A percentile compares a stretch with the other conserved stretches of the same genome.
Conservation (phyloP, 2,888 invertebrate genomes). For the Lycaena phlaeas region DNA sequence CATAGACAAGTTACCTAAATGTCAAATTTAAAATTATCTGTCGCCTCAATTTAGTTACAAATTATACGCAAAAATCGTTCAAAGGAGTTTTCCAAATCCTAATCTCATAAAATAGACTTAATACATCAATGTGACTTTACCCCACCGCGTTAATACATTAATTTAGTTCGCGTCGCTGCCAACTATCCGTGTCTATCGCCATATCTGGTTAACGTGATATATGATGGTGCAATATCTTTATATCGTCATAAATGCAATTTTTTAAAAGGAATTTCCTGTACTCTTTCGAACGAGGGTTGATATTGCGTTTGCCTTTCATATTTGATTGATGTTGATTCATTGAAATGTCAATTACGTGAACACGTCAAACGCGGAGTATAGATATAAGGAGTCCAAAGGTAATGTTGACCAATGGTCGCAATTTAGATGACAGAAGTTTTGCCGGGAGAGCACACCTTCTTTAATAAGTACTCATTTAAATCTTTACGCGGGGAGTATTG, state of each 20-base stretch:
- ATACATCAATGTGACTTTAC: slow-evolving; percentile 15
- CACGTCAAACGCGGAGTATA: too few species aligned
- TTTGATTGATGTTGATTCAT: slow-evolving; percentile 3
- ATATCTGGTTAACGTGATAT: slow-evolving; percentile 24
- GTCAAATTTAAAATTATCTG: too few species aligned
- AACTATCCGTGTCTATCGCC: slow-evolving; percentile 23
- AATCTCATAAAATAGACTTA: not conserved
- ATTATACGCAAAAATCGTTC: not conserved
- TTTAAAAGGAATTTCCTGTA: too few species aligned
- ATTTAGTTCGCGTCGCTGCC: slow-evolving; percentile 24
- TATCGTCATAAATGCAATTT: too few species aligned
- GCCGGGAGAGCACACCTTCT: too few species aligned
- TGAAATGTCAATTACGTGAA: not conserved
- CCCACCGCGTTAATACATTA: slow-evolving; percentile 22
- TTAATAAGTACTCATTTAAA: too few species aligned
- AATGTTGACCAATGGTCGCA: too few species aligned
- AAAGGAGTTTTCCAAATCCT: not conserved
- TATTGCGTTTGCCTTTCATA: not conserved
- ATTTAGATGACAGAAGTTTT: too few species aligned
- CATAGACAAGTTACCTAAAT: too few species aligned
- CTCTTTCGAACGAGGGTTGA: not conserved
- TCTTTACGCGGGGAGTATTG: too few species aligned
- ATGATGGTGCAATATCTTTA: slow-evolving; percentile 21
- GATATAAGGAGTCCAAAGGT: too few species aligned
- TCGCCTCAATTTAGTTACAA: too few species aligned